Percentiles rank a stretch among this genome's conserved stretches.
phyloP scores from a whole-genome alignment of 2,797 vertebrate genomes.

The Hybognathus amarus region DNA sequence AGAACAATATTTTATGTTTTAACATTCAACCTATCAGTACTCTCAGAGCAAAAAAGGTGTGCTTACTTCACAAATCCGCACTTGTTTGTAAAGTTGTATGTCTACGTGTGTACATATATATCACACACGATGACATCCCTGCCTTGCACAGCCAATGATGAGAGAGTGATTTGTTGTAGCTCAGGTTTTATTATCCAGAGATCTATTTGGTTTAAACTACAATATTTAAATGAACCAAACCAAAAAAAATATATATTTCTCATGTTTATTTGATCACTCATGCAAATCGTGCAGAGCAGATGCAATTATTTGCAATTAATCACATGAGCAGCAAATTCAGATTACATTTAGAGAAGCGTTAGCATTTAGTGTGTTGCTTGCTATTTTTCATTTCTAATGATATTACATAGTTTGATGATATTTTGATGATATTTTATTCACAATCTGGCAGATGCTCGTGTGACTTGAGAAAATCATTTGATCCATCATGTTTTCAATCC shows the following conservation, averaged over 20 bases:
- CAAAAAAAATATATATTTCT: neutral
- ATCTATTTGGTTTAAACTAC: neutral
- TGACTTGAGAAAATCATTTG: neutral
- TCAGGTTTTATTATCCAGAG: neutral
- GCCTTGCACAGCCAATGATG: constrained; percentile 33
- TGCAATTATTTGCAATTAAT: constrained; percentile 48
- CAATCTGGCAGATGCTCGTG: neutral
- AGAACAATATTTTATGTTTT: neutral
- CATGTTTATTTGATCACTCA: constrained; percentile 57
- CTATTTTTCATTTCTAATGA: neutral
- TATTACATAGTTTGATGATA: constrained; percentile 18
- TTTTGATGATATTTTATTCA: constrained; percentile 15
- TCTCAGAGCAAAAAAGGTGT: constrained; percentile 26
- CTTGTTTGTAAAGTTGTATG: neutral
- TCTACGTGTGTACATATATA: neutral
- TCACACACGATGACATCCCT: constrained; percentile 2
- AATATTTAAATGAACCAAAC: neutral
- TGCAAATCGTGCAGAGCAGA: constrained; percentile 70
- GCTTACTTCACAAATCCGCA: constrained; percentile 8
- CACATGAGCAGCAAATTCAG: constrained; percentile 24
- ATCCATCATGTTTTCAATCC: neutral
- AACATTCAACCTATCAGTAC: neutral
- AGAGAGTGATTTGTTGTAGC: constrained; percentile 14
- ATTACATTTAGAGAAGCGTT: constrained; percentile 45
- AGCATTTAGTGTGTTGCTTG: neutral